Conservation (phyloP, 2,888 invertebrate genomes). For the Stenoptilia bipunctidactyla region DNA sequence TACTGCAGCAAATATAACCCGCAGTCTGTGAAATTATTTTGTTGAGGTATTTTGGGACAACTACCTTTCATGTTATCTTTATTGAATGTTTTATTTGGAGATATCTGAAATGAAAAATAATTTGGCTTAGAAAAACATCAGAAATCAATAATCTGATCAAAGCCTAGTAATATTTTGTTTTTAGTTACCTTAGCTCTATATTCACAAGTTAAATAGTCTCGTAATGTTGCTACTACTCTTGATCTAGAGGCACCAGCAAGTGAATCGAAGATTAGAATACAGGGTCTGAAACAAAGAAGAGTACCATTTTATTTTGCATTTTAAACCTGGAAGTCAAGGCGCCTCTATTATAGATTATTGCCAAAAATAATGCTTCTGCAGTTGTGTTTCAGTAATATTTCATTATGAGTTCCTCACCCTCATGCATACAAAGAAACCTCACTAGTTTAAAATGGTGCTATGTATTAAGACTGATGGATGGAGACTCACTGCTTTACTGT, state of each 20-base stretch:
- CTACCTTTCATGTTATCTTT: slow-evolving; percentile 89
- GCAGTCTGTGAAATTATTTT: slow-evolving; percentile 97
- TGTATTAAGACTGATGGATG: no score
- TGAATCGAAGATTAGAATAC: slow-evolving; percentile 96
- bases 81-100: slow-evolving; percentile 77
- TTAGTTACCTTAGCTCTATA: slow-evolving; percentile 79
- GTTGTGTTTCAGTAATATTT: no score
- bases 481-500: no score
- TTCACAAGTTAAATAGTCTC: slow-evolving; percentile 93
- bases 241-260: slow-evolving; percentile 85
- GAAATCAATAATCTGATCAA: no score
- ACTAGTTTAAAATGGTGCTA: no score
- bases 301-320: not conserved
- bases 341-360: no score
- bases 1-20: slow-evolving; percentile 96
- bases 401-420: no score
- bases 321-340: no score
- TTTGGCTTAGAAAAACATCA: no score
- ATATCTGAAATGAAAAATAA: slow-evolving; percentile 61
- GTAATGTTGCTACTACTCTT: slow-evolving; percentile 87
- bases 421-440: no score
- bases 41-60: slow-evolving; percentile 95
- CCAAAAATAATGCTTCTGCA: no score
- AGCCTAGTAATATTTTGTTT: no score
- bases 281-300: slow-evolving; percentile 76